These are phyloP conservation scores for Sussaba pulchella DNA, from an alignment of 2,888 invertebrate genomes.

Conservation along the genomic window DNA sequence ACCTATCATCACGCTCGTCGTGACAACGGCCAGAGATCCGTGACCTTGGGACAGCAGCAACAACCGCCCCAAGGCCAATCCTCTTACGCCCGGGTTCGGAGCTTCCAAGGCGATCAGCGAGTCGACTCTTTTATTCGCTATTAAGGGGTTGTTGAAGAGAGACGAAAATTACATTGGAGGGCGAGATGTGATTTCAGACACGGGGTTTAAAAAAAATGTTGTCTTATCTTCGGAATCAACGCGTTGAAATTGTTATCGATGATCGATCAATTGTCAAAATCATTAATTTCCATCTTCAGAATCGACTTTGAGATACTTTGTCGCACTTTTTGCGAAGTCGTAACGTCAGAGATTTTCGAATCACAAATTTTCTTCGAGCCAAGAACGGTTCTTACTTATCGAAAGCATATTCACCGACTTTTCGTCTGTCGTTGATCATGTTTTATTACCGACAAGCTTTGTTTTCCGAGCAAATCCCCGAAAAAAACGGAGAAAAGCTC, in stretches of 20 bases:
- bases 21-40: conserved; percentile 16
- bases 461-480: background rate
- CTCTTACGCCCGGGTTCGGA: conserved; percentile 76
- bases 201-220: background rate
- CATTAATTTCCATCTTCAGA: too few species aligned
- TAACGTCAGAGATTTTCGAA: background rate
- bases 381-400: background rate
- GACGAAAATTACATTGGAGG: background rate
- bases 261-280: too few species aligned
- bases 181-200: background rate
- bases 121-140: conserved; percentile 77
- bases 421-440: conserved; percentile 3
- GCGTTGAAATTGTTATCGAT: too few species aligned
- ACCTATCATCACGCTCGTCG: conserved; percentile 26
- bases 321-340: background rate
- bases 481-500: background rate
- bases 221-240: too few species aligned
- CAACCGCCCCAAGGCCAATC: conserved; percentile 73
- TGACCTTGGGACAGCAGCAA: conserved; percentile 55
- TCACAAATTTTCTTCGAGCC: background rate
- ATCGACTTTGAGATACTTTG: too few species aligned
- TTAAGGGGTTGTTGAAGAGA: too few species aligned
- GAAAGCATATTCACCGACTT: background rate
- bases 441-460: conserved; percentile 6
- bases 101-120: conserved; percentile 76